Conservation (phyloP, 2,113 vertebrate species). For the Poecilia latipinna region DNA sequence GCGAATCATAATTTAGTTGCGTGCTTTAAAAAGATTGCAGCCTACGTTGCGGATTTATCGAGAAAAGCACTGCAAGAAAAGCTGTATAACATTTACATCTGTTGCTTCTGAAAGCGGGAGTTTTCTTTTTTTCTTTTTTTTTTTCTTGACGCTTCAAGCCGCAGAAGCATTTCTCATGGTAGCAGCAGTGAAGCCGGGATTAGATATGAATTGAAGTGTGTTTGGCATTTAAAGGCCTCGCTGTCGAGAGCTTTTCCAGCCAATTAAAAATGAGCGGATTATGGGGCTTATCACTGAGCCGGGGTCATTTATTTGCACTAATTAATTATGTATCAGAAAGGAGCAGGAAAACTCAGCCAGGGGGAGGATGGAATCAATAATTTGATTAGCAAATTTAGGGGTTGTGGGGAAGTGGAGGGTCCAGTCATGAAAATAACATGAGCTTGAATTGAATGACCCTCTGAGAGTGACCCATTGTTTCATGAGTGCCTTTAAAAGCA, state of each 20-base stretch:
- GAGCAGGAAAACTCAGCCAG: slow-evolving; percentile 23
- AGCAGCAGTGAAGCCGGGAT: slow-evolving; percentile 2
- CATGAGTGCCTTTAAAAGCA: neutral
- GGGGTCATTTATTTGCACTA: slow-evolving; percentile 51
- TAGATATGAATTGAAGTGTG: slow-evolving; percentile 18
- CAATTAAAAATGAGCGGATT: slow-evolving; percentile 69
- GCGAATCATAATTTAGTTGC: slow-evolving; percentile 7
- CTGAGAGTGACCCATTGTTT: neutral
- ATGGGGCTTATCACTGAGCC: slow-evolving; percentile 63
- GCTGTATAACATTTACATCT: no score
- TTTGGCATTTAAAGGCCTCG: slow-evolving; percentile 37
- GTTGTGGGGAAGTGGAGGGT: neutral
- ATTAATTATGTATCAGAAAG: slow-evolving; percentile 62
- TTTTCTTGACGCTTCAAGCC: neutral
- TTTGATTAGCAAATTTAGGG: slow-evolving; percentile 26
- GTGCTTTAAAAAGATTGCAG: slow-evolving; percentile 30
- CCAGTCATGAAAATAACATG: neutral
- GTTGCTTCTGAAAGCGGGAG: neutral
- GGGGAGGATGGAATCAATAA: slow-evolving; percentile 35
- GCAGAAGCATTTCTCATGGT: neutral
- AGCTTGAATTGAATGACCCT: no score
- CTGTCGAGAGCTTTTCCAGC: slow-evolving; percentile 34
- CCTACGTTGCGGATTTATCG: neutral
- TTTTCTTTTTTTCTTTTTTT: neutral
- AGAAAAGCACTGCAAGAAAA: neutral